phyloP scores from a whole-genome alignment of 2,888 invertebrate species.

The Protodeltote pygarga region DNA sequence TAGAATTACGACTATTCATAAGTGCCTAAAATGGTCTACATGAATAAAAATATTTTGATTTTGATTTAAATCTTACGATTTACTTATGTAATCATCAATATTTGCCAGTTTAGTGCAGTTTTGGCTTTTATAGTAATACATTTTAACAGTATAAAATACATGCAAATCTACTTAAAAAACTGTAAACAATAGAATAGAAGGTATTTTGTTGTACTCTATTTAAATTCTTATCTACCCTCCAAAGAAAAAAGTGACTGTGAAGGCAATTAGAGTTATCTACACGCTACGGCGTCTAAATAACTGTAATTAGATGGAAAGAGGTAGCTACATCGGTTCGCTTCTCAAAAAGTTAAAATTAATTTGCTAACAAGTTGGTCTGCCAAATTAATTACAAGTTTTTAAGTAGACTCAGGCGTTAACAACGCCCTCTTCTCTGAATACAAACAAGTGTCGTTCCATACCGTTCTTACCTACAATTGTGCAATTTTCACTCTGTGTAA shows the following conservation, averaged over 20 bases:
- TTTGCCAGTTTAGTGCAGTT: too few relatives aligned
- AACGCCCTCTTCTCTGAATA: constrained; percentile 11
- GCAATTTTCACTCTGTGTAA: constrained; percentile 6
- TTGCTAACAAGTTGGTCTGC: constrained; percentile 20
- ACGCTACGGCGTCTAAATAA: constrained; percentile 21
- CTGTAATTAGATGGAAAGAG: too few relatives aligned
- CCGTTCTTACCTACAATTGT: constrained; percentile 13
- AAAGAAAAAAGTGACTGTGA: constrained; percentile 8
- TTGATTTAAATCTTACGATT: too few relatives aligned
- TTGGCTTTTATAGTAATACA: too few relatives aligned
- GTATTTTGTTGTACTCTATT: too few relatives aligned
- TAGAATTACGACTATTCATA: too few relatives aligned
- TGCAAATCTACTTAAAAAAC: too few relatives aligned
- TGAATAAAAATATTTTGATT: too few relatives aligned
- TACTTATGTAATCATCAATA: too few relatives aligned
- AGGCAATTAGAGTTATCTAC: constrained; percentile 24
- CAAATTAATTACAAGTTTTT: constrained; percentile 39
- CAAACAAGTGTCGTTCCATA: constrained; percentile 9
- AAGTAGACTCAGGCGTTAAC: constrained; percentile 20
- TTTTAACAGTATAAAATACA: too few relatives aligned
- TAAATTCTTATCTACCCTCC: constrained; percentile 1
- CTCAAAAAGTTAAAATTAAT: constrained; percentile 30
- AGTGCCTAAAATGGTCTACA: too few relatives aligned
- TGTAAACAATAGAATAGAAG: background rate
- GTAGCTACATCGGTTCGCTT: too few relatives aligned